Base-by-base conservation (phyloP, 2,113 vertebrate genomes). In the Thermophis baileyi region DNA sequence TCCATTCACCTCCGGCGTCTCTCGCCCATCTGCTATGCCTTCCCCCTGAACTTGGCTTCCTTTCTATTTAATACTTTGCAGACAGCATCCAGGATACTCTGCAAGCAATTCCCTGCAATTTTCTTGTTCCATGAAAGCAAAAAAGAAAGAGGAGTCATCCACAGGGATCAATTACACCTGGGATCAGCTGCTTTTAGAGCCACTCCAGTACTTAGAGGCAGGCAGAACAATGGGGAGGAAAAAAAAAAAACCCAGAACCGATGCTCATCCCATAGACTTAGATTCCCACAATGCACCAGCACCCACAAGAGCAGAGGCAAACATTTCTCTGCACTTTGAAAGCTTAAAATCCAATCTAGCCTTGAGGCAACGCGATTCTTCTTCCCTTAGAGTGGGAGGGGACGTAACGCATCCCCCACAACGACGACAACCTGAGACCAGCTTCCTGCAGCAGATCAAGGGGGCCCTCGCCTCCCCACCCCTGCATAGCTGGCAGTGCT, bases 301-400 rank as follows among this genome's bases (percentile, higher is more conserved):
- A 63, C 55, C 87, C 49, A 74, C 55, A 87, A 90, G 91, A 88
- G 93, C 89, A 91, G 74, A 91, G 54, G 92, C 88, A 90, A 91
- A 94, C 88, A 69, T 90, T 94, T 63, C 91, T 91, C 91, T 69
- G 88, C 88, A 74, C 91, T 92, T 87, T 94, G 88, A 92, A 94
- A 91, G 91, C 93, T 94, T 89, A 35, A 89, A 90, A 94, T 90
- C 94, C 16, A 0, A 87, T 94, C 95, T 95, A 95, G 95, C 96
- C 95, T 9, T 93, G 85, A 50, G 96, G 96, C 95, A 97, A 57
- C 40, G 94, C 89, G 90, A 88, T 95, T 96, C 95, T 93, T 95
- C 88, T 30, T 88, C 81, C 85, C 89, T 57, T 49, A 89, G 53
- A 85, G 40, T 0, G 6, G 60, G 91, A 93, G 54, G 27, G 47